These are phyloP conservation scores for Choristoneura rosaceana DNA, from an alignment of 2,888 invertebrate species.

Conservation along the genomic window DNA sequence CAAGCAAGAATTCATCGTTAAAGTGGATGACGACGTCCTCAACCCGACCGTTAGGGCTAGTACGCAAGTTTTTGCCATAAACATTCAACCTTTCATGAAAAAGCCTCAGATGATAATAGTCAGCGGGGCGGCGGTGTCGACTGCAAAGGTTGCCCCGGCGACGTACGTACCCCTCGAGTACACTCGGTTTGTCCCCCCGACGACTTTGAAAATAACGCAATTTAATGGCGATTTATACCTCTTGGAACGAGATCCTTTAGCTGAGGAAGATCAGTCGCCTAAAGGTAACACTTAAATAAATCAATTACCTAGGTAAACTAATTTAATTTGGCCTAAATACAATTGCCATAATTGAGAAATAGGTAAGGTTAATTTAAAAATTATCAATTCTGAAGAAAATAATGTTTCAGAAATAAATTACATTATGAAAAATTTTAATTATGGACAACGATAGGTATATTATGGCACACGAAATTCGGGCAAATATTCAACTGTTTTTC, in stretches of 20 bases:
- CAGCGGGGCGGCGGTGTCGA: constrained; percentile 66
- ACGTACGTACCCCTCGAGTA: constrained; percentile 59
- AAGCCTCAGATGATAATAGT: constrained; percentile 68
- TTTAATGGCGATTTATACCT: constrained; percentile 47
- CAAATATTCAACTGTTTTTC: no score
- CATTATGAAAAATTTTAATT: no score
- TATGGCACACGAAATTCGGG: no score
- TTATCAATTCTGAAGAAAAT: no score
- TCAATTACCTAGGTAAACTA: not conserved
- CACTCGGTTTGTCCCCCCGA: constrained; percentile 70
- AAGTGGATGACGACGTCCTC: constrained; percentile 76
- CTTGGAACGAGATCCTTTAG: constrained; percentile 6
- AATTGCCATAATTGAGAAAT: no score
- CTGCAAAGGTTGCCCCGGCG: constrained; percentile 45
- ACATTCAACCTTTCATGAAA: constrained; percentile 64
- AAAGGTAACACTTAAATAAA: constrained; percentile 2
- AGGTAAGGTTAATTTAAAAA: no score
- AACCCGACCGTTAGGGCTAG: constrained; percentile 49
- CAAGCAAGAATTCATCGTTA: constrained; percentile 74
- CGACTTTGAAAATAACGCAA: constrained; percentile 50
- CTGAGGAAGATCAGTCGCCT: not conserved
- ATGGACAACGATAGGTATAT: no score
- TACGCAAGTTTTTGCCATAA: constrained; percentile 65
- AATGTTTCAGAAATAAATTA: no score
- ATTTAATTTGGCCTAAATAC: not conserved